Conservation (phyloP, 2,113 vertebrate species). For the Lathamus discolor region DNA sequence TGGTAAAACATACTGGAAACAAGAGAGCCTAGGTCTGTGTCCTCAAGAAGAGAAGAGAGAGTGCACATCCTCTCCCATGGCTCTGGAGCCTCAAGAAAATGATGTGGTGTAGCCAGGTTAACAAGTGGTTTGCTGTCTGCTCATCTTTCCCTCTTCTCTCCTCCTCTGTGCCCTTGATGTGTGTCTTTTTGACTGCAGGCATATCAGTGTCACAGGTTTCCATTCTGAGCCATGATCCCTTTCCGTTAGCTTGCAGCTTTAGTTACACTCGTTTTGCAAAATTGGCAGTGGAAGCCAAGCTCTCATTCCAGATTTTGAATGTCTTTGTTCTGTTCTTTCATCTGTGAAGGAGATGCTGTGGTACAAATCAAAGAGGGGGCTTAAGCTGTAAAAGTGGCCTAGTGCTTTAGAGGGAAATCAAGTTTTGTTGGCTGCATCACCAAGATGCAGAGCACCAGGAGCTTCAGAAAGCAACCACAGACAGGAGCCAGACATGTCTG, state of each 20-base stretch:
- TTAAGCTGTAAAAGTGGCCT: background rate
- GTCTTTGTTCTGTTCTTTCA: background rate
- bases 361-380: background rate
- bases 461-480: background rate
- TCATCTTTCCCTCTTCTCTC: background rate
- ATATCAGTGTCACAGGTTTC: background rate
- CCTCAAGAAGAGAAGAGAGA: background rate
- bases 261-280: background rate
- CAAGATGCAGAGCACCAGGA: background rate
- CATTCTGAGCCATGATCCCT: background rate
- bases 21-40: background rate
- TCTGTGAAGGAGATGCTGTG: background rate
- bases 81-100: background rate
- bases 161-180: background rate
- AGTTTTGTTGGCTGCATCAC: background rate
- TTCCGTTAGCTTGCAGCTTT: background rate
- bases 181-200: background rate
- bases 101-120: background rate
- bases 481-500: background rate
- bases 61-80: background rate
- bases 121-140: background rate
- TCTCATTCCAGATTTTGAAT: background rate
- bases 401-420: background rate
- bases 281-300: background rate
- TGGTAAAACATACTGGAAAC: conserved; percentile 71